Evolutionary conservation across 2,113 vertebrate genomes (phyloP).

Genomic region (Dicaeum eximium): DNA sequence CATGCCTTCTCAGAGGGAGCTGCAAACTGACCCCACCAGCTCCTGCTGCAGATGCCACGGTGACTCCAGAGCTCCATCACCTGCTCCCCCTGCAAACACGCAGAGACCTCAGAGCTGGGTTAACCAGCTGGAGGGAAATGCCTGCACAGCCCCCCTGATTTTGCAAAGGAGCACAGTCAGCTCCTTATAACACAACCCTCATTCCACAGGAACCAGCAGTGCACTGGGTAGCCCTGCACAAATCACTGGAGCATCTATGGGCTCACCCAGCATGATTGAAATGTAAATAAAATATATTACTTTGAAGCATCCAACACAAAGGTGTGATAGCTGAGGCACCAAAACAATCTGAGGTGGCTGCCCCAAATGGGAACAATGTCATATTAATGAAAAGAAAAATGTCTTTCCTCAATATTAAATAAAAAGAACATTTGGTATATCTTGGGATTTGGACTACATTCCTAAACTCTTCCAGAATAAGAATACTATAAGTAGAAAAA

Average conservation of each 20-base stretch:
- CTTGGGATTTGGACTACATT: not conserved
- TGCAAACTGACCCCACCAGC: not conserved
- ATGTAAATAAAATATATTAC: not conserved
- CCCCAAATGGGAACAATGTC: not conserved
- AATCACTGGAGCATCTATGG: not conserved
- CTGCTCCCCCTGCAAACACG: fast-evolving
- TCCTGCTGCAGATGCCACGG: not conserved
- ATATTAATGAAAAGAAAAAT: not conserved
- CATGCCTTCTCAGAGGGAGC: not conserved
- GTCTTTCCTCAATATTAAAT: not conserved
- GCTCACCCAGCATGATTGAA: not conserved
- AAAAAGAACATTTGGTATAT: not conserved
- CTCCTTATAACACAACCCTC: fast-evolving
- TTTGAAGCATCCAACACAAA: not conserved
- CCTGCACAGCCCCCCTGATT: not conserved
- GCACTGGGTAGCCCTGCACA: not conserved
- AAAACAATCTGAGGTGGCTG: not conserved
- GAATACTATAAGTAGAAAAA: not conserved
- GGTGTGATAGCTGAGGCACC: not conserved
- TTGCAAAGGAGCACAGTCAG: not conserved
- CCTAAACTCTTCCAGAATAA: not conserved
- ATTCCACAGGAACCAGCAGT: not conserved
- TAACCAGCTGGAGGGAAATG: not conserved
- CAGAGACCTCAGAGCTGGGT: not conserved
- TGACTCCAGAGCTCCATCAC: not conserved